phyloP scores from a whole-genome alignment of 2,888 invertebrate genomes.

The Cyclophora albipunctata region DNA sequence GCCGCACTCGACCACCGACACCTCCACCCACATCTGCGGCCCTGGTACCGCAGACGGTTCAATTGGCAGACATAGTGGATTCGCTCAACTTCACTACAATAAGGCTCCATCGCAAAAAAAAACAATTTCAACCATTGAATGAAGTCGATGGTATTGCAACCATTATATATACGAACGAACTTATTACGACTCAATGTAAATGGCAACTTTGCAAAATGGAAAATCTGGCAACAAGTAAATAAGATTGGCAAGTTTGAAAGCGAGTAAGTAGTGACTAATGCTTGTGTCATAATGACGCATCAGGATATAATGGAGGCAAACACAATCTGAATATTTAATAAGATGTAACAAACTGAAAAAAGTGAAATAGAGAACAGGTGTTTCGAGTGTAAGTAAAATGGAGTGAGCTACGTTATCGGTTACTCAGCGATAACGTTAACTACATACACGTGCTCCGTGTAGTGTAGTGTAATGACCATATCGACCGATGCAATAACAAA shows the following conservation, averaged over 20 bases:
- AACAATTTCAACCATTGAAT: too few species aligned
- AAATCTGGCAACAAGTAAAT: conserved; percentile 22
- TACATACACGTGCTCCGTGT: conserved; percentile 36
- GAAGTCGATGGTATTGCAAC: too few species aligned
- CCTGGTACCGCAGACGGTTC: conserved; percentile 55
- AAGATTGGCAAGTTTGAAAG: not conserved
- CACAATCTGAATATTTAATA: conserved; percentile 11
- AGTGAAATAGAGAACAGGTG: conserved; percentile 33
- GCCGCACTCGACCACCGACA: not conserved
- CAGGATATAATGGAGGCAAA: conserved; percentile 22
- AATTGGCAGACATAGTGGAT: conserved; percentile 70
- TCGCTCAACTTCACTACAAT: conserved; percentile 21
- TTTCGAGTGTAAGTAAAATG: conserved; percentile 17
- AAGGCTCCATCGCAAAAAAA: too few species aligned
- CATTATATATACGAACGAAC: too few species aligned
- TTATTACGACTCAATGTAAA: too few species aligned
- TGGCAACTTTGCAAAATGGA: not conserved
- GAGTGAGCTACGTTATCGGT: conserved; percentile 37
- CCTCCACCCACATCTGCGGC: conserved; percentile 31
- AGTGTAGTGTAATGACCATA: conserved; percentile 22
- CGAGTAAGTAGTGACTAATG: conserved; percentile 12
- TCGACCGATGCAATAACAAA: conserved; percentile 42
- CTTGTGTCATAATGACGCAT: conserved; percentile 22
- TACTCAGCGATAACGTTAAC: conserved; percentile 31
- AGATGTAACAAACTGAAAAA: conserved; percentile 24